These are phyloP conservation scores for Drosophila pseudotalamancana DNA, from an alignment of 2,888 invertebrate genomes.

Conservation along the genomic window DNA sequence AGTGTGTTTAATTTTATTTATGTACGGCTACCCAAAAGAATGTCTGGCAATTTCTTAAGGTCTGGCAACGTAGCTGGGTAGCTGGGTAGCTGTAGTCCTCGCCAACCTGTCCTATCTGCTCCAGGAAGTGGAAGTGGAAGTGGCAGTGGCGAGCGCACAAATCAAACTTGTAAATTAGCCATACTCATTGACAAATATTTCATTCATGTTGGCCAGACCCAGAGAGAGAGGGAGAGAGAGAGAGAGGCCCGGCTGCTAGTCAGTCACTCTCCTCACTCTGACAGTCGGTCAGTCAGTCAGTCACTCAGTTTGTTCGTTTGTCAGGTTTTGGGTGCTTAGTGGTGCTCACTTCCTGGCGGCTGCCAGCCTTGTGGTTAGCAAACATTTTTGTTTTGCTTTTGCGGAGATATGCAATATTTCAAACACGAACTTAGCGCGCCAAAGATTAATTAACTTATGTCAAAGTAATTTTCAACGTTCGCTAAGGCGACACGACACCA, in stretches of 20 bases:
- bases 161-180: slow-evolving; percentile 82
- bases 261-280: slow-evolving; percentile 8
- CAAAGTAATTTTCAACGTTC: slow-evolving; percentile 83
- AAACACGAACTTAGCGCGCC: slow-evolving; percentile 80
- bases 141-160: slow-evolving; percentile 52
- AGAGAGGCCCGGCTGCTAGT: slow-evolving; percentile 15
- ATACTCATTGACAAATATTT: slow-evolving; percentile 81
- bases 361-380: slow-evolving; percentile 40
- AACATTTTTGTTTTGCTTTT: slow-evolving; percentile 45
- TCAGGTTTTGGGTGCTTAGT: slow-evolving; percentile 8
- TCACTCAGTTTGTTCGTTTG: slow-evolving; percentile 3
- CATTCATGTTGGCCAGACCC: slow-evolving; percentile 54
- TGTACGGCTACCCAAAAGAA: slow-evolving; percentile 74
- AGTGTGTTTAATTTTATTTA: slow-evolving; percentile 64
- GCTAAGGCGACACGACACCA: slow-evolving; percentile 77
- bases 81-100: not conserved
- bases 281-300: slow-evolving; percentile 6
- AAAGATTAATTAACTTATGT: slow-evolving; percentile 84
- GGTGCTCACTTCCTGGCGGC: slow-evolving; percentile 42
- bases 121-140: slow-evolving; percentile 36
- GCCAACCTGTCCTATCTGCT: not conserved
- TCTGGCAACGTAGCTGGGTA: not conserved
- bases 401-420: slow-evolving; percentile 71
- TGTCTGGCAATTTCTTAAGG: slow-evolving; percentile 68
- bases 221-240: too few species aligned